Percentiles rank a stretch among this genome's conserved stretches.
These are phyloP conservation scores for Chondrilla cf. caribensis DNA, from an alignment of 37 sponge, comb jelly and placozoan species.

Conservation along the genomic window DNA sequence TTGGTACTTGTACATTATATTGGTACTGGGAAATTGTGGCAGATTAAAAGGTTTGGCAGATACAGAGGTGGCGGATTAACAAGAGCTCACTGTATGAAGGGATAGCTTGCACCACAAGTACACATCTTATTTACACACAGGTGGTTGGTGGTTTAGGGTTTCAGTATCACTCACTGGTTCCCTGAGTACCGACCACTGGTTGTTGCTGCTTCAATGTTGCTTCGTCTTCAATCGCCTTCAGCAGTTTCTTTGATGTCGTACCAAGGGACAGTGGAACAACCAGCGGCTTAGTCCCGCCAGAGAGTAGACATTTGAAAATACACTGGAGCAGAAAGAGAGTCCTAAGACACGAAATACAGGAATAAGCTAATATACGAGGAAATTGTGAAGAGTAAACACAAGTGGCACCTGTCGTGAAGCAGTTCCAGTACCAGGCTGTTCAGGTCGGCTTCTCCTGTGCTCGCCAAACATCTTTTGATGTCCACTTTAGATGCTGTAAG, in stretches of 20 bases:
- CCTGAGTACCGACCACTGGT: too few relatives aligned
- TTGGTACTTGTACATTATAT: too few relatives aligned
- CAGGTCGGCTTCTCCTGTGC: neutral
- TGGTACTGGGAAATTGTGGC: too few relatives aligned
- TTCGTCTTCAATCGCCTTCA: neutral
- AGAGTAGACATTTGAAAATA: neutral
- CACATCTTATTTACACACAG: neutral
- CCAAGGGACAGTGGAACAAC: neutral
- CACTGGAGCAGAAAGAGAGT: constrained; percentile 24
- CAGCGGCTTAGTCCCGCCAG: neutral
- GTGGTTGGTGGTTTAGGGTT: neutral
- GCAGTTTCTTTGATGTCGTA: neutral
- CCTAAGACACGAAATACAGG: neutral
- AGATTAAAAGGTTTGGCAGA: too few relatives aligned
- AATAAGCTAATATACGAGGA: neutral
- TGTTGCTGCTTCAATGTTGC: neutral
- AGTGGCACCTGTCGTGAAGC: neutral
- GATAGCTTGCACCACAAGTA: neutral
- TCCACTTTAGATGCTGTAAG: constrained; percentile 25
- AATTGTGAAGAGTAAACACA: neutral
- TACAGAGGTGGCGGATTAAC: too few relatives aligned
- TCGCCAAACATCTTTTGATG: constrained; percentile 8
- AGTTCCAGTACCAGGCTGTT: neutral
- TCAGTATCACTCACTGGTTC: too few relatives aligned
- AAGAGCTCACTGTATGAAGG: too few relatives aligned